Percentiles rank a stretch among this genome's conserved stretches.
Conservation (phyloP, 2,113 vertebrate genomes). For the Notarius quadriscutis region DNA sequence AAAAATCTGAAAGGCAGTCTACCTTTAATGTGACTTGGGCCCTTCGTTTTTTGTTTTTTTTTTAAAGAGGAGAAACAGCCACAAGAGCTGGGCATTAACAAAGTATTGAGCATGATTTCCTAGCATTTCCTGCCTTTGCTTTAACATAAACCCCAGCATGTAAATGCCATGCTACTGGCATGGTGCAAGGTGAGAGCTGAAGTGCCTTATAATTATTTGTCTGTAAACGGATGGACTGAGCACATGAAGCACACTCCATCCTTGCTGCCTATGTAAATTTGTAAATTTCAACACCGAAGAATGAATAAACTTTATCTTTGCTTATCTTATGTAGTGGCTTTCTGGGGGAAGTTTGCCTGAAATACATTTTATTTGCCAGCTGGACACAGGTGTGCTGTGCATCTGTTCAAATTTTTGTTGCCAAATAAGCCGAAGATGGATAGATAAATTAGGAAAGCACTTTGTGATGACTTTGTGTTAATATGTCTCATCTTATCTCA, state of each 20-base stretch:
- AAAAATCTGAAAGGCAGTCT: no score
- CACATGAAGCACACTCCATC: background rate
- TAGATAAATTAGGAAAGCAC: background rate
- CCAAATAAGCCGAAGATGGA: background rate
- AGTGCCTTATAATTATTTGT: slow-evolving; percentile 27
- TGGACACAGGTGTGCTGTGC: background rate
- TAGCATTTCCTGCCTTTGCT: background rate
- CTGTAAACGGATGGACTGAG: slow-evolving; percentile 19
- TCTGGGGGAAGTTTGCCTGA: background rate
- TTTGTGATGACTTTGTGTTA: background rate
- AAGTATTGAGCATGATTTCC: background rate
- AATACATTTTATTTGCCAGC: background rate
- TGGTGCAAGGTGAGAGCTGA: slow-evolving; percentile 7
- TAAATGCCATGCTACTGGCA: background rate
- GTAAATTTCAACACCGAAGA: no score
- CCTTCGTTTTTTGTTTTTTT: no score
- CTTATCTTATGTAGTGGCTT: background rate
- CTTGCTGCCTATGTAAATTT: background rate
- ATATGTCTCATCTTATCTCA: no score
- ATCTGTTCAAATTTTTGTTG: background rate
- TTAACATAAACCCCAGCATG: background rate
- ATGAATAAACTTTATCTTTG: no score
- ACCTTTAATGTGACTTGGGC: background rate
- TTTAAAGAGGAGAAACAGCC: background rate
- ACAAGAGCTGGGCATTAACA: background rate